Percentiles rank a stretch among this genome's conserved stretches.
phyloP scores from a whole-genome alignment of 2,888 invertebrate species.

The Diarsia rubi region DNA sequence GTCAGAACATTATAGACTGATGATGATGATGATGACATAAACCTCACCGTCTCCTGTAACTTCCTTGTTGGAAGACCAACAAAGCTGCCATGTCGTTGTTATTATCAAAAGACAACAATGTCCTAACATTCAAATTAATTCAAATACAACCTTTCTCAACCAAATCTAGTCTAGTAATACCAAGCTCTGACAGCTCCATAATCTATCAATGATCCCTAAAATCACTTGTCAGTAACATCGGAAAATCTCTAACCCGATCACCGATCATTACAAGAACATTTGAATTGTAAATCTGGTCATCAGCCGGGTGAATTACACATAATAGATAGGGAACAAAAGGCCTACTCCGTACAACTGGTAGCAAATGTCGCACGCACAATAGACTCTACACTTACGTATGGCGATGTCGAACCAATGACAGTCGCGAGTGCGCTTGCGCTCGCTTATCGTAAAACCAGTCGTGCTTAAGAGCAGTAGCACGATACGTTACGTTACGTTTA shows the following conservation, averaged over 20 bases:
- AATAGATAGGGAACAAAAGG: slow-evolving; percentile 5
- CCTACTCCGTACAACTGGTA: fast-evolving
- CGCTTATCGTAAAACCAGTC: no score
- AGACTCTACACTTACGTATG: background rate
- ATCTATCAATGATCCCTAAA: slow-evolving; percentile 24
- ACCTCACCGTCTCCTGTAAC: no score
- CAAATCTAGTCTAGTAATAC: background rate
- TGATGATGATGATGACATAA: no score
- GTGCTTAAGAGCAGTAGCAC: no score
- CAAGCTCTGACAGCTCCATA: background rate
- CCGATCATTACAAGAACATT: slow-evolving; percentile 66
- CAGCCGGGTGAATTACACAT: slow-evolving; percentile 51
- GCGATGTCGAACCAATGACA: background rate
- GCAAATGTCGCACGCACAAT: background rate
- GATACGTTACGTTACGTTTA: no score
- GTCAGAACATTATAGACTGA: no score
- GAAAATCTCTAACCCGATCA: slow-evolving; percentile 42
- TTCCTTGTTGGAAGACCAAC: no score
- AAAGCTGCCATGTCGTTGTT: background rate
- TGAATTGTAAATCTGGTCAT: slow-evolving; percentile 70
- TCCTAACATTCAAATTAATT: background rate
- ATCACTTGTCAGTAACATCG: slow-evolving; percentile 33
- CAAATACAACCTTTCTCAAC: background rate
- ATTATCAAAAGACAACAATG: background rate
- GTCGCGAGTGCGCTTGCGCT: background rate